A percentile compares a stretch with the other conserved stretches of the same genome.
These are phyloP conservation scores for Momotus momota DNA, from an alignment of 2,797 vertebrate species.

Conservation along the genomic window DNA sequence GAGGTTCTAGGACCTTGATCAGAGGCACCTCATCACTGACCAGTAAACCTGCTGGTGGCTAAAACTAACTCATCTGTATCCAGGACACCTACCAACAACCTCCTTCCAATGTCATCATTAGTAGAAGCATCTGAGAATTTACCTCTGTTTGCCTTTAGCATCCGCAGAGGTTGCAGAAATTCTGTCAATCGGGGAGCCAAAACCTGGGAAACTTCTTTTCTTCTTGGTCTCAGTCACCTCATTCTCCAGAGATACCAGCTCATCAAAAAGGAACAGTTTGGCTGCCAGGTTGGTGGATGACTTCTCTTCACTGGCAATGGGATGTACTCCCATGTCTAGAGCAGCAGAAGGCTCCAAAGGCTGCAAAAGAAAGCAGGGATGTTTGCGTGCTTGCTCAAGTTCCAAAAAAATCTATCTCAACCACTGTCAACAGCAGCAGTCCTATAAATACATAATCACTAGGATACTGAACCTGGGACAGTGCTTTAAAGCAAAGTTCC, in stretches of 20 bases:
- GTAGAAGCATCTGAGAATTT: not conserved
- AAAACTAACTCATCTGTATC: not conserved
- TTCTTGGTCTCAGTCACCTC: constrained; percentile 90
- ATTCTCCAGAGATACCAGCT: constrained; percentile 86
- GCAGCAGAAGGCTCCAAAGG: constrained; percentile 54
- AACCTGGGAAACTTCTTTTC: constrained; percentile 90
- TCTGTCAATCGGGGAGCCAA: constrained; percentile 87
- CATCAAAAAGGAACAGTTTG: constrained; percentile 82
- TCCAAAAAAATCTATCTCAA: not conserved
- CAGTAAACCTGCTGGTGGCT: not conserved
- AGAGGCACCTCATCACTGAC: not conserved
- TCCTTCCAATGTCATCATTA: not conserved
- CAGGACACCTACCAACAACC: not conserved
- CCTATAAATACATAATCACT: not conserved
- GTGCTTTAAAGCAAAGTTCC: not conserved
- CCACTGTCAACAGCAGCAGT: not conserved
- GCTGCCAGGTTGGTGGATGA: constrained; percentile 68
- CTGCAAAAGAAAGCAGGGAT: constrained; percentile 30
- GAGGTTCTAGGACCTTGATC: not conserved
- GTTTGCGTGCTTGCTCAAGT: not conserved
- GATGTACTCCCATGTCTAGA: not conserved
- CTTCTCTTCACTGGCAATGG: constrained; percentile 71
- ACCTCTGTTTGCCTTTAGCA: constrained; percentile 84
- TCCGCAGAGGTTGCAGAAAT: constrained; percentile 85
- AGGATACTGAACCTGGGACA: not conserved